phyloP scores from a whole-genome alignment of 2,797 vertebrate species.

The Harpagifer antarcticus region DNA sequence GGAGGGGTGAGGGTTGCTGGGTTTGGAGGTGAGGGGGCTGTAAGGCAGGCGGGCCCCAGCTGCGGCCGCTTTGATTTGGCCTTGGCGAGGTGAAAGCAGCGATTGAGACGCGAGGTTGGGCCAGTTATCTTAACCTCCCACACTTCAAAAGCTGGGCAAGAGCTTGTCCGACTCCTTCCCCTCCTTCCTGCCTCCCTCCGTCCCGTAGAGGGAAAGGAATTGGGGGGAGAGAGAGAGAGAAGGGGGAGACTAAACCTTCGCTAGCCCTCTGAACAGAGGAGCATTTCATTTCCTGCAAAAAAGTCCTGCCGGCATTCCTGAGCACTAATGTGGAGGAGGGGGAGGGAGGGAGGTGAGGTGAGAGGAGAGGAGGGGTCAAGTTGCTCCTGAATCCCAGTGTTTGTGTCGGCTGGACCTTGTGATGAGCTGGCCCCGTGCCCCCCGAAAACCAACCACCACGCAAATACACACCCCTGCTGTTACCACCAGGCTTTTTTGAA shows the following conservation, averaged over 20 bases:
- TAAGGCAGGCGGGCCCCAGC: constrained; percentile 78
- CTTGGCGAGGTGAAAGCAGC: constrained; percentile 74
- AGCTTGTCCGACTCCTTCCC: constrained; percentile 59
- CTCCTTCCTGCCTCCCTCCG: constrained; percentile 28
- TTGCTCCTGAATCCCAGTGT: constrained; percentile 87
- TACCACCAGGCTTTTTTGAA: constrained; percentile 38
- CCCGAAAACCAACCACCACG: constrained; percentile 62
- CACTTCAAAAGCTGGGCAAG: constrained; percentile 86
- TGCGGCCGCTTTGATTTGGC: constrained; percentile 84
- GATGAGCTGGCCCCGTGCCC: constrained; percentile 84
- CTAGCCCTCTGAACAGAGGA: constrained; percentile 86
- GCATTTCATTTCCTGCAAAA: constrained; percentile 89
- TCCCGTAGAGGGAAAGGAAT: constrained; percentile 61
- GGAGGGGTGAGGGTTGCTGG: constrained; percentile 34
- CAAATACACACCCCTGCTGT: constrained; percentile 65
- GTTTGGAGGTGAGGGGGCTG: constrained; percentile 57
- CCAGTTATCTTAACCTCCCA: constrained; percentile 91
- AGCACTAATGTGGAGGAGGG: constrained; percentile 81
- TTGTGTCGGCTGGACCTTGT: constrained; percentile 87
- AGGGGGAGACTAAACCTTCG: constrained; percentile 66
- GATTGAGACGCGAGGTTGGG: constrained; percentile 80
- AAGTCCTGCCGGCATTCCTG: constrained; percentile 86
- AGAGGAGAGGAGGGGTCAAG: constrained; percentile 76
- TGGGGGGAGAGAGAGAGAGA: constrained; percentile 16
- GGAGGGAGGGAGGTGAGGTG: constrained; percentile 35